Conservation (phyloP, 1,140 invertebrate species). For the Druon quercuslanigerum region DNA sequence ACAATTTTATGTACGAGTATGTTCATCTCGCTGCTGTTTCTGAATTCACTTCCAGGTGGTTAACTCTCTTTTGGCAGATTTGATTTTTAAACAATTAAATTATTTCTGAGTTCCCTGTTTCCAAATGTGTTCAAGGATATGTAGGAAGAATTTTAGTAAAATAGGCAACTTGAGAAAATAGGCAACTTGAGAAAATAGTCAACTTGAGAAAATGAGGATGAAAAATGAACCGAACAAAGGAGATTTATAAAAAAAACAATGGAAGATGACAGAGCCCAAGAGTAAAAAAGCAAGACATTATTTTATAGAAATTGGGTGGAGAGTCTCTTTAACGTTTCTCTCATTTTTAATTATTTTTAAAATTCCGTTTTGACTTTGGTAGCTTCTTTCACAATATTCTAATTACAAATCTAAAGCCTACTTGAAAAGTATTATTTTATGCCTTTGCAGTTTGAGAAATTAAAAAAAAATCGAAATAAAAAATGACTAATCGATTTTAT, state of each 20-base stretch:
- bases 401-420: slow-evolving; percentile 28
- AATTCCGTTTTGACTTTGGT: not conserved
- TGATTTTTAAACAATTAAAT: too few species aligned
- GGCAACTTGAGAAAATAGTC: too few species aligned
- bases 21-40: too few species aligned
- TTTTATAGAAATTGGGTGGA: slow-evolving; percentile 59
- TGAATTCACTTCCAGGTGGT: too few species aligned
- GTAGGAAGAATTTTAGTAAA: too few species aligned
- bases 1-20: too few species aligned
- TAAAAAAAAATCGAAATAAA: not conserved
- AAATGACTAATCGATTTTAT: not conserved
- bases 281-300: slow-evolving; percentile 40
- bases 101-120: too few species aligned
- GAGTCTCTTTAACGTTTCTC: slow-evolving; percentile 48
- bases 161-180: too few species aligned
- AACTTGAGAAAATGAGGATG: not conserved
- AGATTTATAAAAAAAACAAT: slow-evolving; percentile 43
- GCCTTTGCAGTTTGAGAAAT: not conserved
- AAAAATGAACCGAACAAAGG: slow-evolving; percentile 16
- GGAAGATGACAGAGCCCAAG: slow-evolving; percentile 44
- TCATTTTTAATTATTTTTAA: not conserved
- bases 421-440: slow-evolving; percentile 24
- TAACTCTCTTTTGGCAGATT: too few species aligned
- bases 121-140: not conserved
- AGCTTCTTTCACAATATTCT: not conserved